Base-by-base conservation (phyloP, 2,888 invertebrate species). In the Norana najaformis region DNA sequence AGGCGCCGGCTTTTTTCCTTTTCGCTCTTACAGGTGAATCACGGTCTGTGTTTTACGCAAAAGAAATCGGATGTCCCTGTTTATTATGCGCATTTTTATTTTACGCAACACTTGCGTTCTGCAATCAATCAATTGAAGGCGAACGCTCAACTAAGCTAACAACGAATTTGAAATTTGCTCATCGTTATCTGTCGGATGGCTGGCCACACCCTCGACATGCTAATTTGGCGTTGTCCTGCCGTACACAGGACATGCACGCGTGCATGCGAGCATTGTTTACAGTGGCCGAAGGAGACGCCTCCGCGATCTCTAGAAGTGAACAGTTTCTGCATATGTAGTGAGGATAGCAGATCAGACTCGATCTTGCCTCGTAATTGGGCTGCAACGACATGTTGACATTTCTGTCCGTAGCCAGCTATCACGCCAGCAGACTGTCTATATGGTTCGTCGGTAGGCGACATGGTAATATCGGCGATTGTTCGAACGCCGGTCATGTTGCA, bases 181-280 rank as follows among this genome's bases (percentile, higher is more conserved):
- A 69, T 69, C 69, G 69, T 69, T 69, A 69, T 69, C 69, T 69
- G 69, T 69, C 69, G 69, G 69, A 69, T 69, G 69, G 85, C 85
- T n/a, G 53, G 85, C 85, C 85, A 85, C 85, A 36, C 85, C 85
- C 85, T 85, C 85, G 85, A 85, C 85, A 85, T 85, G 85, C 37
- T 85, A 85, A 85, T 85, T 85, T n/a, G 69, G 69, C 69, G 69
- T 69, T 47, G 69, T 69, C n/a, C 69, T 69, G n/a, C n/a, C n/a
- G n/a, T n/a, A n/a, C n/a, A n/a, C n/a, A n/a, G n/a, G n/a, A n/a
- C n/a, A n/a, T n/a, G 69, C 69, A 69, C 69, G 69, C 69, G 30
- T 69, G 69, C 69, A 69, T 69, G 69, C 69, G 69, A 69, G 69
- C 69, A 69, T n/a, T 69, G 69, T 69, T 69, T 69, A 69, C 69